A percentile compares a stretch with the other conserved stretches of the same genome.
These are phyloP conservation scores for Paramisgurnus dabryanus DNA, from an alignment of 2,113 vertebrate genomes.

Conservation along the genomic window DNA sequence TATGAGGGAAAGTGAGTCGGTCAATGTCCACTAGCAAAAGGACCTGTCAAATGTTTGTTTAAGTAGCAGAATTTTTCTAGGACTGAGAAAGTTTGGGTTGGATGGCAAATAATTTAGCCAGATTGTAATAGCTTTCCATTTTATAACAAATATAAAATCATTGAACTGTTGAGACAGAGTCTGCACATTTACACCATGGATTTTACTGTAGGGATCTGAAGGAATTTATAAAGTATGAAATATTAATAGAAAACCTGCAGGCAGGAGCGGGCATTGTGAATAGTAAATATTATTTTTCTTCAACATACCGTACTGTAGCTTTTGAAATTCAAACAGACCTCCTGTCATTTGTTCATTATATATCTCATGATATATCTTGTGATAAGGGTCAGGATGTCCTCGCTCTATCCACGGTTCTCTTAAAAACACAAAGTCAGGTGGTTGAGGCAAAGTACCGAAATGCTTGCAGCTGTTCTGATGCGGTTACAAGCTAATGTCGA, in stretches of 20 bases:
- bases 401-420: not conserved
- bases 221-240: not conserved
- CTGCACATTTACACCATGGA: not conserved
- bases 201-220: not conserved
- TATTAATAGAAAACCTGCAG: no score
- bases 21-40: constrained; percentile 19
- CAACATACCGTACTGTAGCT: not conserved
- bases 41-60: not conserved
- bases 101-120: not conserved
- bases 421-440: constrained; percentile 25
- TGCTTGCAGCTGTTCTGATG: constrained; percentile 28
- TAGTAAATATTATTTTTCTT: not conserved
- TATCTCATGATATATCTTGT: no score
- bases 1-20: not conserved
- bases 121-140: constrained; percentile 27
- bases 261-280: not conserved
- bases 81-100: constrained; percentile 12
- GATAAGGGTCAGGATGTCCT: constrained; percentile 2
- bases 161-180: constrained; percentile 20
- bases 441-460: not conserved
- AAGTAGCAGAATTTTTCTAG: not conserved
- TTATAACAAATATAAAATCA: constrained; percentile 33
- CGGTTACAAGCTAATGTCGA: constrained; percentile 25
- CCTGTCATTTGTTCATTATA: not conserved
- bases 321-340: not conserved